Base-by-base conservation (phyloP, 2,113 vertebrate genomes). In the Peromyscus maniculatus region DNA sequence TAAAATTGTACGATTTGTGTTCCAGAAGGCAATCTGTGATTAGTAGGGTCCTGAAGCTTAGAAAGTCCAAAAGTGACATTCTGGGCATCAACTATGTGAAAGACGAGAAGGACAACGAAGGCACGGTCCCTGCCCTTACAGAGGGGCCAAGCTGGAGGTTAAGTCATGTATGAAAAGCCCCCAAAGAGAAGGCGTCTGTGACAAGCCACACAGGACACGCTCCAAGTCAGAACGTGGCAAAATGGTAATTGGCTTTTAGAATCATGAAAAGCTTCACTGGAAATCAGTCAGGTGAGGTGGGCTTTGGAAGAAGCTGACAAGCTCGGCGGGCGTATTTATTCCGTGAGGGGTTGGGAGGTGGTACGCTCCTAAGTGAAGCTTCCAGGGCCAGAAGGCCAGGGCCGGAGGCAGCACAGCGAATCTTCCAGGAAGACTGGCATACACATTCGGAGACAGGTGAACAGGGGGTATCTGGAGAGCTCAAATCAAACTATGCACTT, bases 21-120 rank as follows among this genome's bases (percentile, higher is more conserved):
- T 89, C 82, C 75, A 83, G 82, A 96, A 97, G 89, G 89, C 97
- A 97, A 97, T 80, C 62, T 91, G 62, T 49, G 55, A 78, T 69
- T 26, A 4, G 33, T 2, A 94, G 67, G 82, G n/a, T 83, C 77
- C 71, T 52, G 10, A 69, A 82, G 43, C 16, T 74, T 52, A 84
- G 75, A 83, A 59, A 55, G 64, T 82, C 77, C 33, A 39, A 55
- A 90, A 91, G 59, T 57, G 89, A 72, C 39, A 92, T 69, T 66
- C 46, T 86, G 52, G 69, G 21, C n/a, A 92, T 77, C 71, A 21
- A 82, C 43, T 72, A 86, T 6, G 28, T 57, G 19, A 71, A 92
- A 72, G 9, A 31, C 69, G 59, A 91, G 52, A 79, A 67, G 62
- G 72, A 87, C 21, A 74, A 36, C 13, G 57, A 39, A 94, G 46